Conservation (phyloP, 2,113 vertebrate genomes). For the Cryptomyrus ogoouensis region DNA sequence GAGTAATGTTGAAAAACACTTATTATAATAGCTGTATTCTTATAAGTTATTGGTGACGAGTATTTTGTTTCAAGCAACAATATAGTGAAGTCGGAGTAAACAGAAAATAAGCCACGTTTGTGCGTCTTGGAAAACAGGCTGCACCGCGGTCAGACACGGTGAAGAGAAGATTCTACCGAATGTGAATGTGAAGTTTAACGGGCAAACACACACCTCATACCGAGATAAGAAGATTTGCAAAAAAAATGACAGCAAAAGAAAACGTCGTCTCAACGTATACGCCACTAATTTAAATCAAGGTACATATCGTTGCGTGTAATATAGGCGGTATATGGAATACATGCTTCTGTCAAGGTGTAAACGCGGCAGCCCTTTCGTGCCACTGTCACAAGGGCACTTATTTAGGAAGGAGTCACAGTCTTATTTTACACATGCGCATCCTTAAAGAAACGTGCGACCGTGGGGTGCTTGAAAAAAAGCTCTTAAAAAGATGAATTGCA, state of each 20-base stretch:
- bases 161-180: background rate
- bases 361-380: background rate
- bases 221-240: background rate
- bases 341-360: background rate
- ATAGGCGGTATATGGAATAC: background rate
- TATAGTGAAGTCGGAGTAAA: background rate
- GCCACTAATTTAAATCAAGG: background rate
- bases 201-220: background rate
- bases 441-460: background rate
- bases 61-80: background rate
- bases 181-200: background rate
- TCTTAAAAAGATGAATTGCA: background rate
- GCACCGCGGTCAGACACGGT: background rate
- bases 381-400: background rate
- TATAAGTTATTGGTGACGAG: background rate
- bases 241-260: conserved; percentile 5
- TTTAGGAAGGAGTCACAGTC: background rate
- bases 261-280: background rate
- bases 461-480: background rate
- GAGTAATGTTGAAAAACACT: background rate
- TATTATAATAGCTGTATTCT: background rate
- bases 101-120: background rate
- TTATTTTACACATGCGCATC: background rate
- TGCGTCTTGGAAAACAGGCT: background rate
- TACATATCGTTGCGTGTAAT: background rate